phyloP scores from a whole-genome alignment of 2,113 vertebrate species.

The Dromaius novaehollandiae region DNA sequence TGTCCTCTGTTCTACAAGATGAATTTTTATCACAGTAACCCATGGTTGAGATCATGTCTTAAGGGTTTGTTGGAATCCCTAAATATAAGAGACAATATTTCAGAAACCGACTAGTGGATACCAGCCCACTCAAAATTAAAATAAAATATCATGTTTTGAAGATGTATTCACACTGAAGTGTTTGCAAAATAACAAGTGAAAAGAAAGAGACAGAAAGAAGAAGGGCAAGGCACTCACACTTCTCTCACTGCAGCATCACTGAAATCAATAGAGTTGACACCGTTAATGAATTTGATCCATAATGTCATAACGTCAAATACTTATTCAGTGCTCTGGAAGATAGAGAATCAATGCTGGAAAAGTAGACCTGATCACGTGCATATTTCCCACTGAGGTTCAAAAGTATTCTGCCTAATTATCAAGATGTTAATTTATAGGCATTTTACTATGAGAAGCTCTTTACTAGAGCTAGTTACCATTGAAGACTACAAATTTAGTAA shows the following conservation, averaged over 20 bases:
- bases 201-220: neutral
- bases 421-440: neutral
- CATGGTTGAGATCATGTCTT: neutral
- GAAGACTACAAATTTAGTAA: neutral
- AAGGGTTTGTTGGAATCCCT: neutral
- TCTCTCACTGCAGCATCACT: neutral
- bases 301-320: slow-evolving; percentile 31
- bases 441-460: slow-evolving; percentile 2
- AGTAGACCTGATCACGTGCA: neutral
- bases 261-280: slow-evolving; percentile 32
- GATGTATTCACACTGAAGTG: neutral
- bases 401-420: slow-evolving; percentile 13
- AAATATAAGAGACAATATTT: neutral
- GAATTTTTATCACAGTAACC: neutral
- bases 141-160: neutral
- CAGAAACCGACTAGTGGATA: neutral
- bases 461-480: neutral
- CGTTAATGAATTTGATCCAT: slow-evolving; percentile 41
- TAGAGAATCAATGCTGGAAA: slow-evolving; percentile 9
- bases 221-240: neutral
- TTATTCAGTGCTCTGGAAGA: slow-evolving; percentile 24
- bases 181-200: neutral
- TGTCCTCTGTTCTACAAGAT: neutral
- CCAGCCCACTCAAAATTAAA: neutral
- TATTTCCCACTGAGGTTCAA: slow-evolving; percentile 25